A percentile compares a stretch with the other conserved stretches of the same genome.
Conservation (phyloP, 2,797 vertebrate species). For the Gallinago stenura region DNA sequence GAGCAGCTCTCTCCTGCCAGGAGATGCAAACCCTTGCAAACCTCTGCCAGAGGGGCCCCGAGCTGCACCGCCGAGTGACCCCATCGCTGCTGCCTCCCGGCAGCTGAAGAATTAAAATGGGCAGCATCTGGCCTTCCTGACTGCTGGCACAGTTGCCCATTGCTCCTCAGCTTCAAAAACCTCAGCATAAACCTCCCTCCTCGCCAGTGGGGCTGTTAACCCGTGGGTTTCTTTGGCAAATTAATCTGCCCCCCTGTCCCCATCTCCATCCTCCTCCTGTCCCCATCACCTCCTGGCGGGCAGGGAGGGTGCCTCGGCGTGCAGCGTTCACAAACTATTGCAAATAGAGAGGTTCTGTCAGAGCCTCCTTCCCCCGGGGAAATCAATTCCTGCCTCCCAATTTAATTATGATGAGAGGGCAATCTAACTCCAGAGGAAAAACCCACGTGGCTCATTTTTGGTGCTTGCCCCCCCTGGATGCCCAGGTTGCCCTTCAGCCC, state of each 20-base stretch:
- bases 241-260: too few relatives aligned
- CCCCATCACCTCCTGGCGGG: accelerated
- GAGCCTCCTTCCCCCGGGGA: neutral
- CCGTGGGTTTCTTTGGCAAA: neutral
- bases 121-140: neutral
- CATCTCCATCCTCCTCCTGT: neutral
- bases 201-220: accelerated
- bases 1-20: neutral
- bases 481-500: accelerated
- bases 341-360: neutral
- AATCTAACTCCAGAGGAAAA: neutral
- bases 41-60: neutral
- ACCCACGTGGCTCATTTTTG: accelerated
- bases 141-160: neutral
- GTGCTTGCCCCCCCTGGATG: neutral
- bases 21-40: neutral
- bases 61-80: accelerated
- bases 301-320: accelerated
- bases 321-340: accelerated
- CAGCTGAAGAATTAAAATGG: neutral
- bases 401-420: neutral
- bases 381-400: neutral
- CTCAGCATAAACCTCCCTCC: neutral
- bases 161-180: neutral
- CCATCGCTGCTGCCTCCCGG: neutral